Evolutionary conservation across 2,113 vertebrate species (phyloP).

Genomic region (Myrmecophaga tridactyla): DNA sequence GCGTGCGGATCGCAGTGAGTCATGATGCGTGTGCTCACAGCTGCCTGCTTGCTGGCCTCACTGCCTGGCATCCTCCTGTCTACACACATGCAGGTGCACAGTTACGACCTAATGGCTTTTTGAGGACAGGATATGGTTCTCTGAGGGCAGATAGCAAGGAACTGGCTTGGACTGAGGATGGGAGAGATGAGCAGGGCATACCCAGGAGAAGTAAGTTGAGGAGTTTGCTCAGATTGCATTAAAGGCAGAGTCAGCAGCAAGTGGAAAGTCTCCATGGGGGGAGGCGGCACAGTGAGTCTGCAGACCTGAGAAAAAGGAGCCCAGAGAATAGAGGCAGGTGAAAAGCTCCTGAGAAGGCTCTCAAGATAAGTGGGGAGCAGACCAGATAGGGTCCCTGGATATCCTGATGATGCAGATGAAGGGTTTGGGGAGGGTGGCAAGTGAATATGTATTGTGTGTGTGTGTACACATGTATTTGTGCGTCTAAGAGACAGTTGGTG

Average conservation of each 20-base stretch:
- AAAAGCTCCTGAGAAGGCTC: not conserved
- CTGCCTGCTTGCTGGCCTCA: not conserved
- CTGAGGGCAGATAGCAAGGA: not conserved
- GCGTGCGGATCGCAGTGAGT: not conserved
- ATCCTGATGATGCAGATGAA: not conserved
- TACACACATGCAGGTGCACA: too few relatives aligned
- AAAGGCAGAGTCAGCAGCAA: not conserved
- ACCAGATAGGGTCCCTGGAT: too few relatives aligned
- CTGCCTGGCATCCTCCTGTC: not conserved
- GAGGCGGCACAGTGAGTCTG: not conserved
- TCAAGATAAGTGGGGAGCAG: not conserved
- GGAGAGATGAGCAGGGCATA: not conserved
- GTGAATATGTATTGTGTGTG: too few relatives aligned
- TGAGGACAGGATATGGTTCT: not conserved
- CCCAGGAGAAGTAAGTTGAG: not conserved
- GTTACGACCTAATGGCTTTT: not conserved
- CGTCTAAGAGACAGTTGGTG: not conserved
- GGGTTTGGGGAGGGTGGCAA: not conserved
- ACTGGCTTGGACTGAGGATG: not conserved
- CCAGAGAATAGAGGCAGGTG: not conserved
- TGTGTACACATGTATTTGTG: not conserved
- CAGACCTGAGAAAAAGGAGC: not conserved
- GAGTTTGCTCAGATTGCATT: not conserved
- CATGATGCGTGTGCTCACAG: accelerated
- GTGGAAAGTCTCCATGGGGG: not conserved